phyloP scores from a whole-genome alignment of 1,140 invertebrate genomes.

The Euwallacea fornicatus region DNA sequence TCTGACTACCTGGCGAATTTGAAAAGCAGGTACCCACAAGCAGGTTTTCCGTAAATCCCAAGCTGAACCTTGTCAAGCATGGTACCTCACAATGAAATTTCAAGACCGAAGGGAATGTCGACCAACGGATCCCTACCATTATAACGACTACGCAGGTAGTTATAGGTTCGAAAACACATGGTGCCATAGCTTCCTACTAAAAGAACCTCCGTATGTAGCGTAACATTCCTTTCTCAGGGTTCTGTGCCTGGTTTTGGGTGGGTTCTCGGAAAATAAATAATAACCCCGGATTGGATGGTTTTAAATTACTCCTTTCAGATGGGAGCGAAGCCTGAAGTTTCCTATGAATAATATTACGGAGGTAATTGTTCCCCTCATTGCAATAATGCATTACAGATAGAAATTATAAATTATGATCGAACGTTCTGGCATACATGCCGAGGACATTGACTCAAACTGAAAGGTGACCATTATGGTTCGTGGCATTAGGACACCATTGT shows the following conservation, averaged over 20 bases:
- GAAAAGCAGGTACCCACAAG: too few species aligned
- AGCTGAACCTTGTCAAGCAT: neutral
- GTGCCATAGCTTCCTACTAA: neutral
- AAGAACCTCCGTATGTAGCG: neutral
- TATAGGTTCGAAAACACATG: neutral
- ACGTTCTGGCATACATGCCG: neutral
- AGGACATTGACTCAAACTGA: constrained; percentile 6
- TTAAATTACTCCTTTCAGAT: too few species aligned
- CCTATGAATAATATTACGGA: too few species aligned
- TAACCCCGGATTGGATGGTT: too few species aligned
- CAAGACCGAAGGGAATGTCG: constrained; percentile 1
- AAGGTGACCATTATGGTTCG: neutral
- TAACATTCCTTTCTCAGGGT: neutral
- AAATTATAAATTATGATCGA: too few species aligned
- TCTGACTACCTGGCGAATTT: too few species aligned
- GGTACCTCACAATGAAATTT: neutral
- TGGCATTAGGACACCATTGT: constrained; percentile 14
- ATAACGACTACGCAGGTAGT: neutral
- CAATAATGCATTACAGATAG: too few species aligned
- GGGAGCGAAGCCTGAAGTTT: too few species aligned
- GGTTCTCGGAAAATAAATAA: too few species aligned
- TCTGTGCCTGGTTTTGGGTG: neutral
- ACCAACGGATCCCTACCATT: neutral
- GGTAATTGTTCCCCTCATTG: too few species aligned
- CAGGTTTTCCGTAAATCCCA: too few species aligned